phyloP scores from a whole-genome alignment of 2,113 vertebrate genomes.

The Dipodomys merriami region DNA sequence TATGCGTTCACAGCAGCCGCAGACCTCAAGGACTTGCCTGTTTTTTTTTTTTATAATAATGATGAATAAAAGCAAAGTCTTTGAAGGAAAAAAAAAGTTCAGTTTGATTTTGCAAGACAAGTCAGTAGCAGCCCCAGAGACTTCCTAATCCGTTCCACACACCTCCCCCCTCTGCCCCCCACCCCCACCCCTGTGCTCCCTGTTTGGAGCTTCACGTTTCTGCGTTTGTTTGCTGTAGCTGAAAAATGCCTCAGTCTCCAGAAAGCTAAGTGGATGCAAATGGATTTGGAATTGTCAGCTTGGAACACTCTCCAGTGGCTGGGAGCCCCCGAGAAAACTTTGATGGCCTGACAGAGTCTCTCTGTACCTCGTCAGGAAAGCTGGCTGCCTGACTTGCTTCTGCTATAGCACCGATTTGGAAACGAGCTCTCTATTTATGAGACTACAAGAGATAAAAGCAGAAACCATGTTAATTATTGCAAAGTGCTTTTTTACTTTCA shows the following conservation, averaged over 20 bases:
- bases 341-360: background rate
- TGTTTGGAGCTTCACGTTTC: background rate
- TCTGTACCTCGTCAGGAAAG: background rate
- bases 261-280: conserved; percentile 70
- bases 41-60: conserved; percentile 54
- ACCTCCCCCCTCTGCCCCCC: background rate
- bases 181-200: background rate
- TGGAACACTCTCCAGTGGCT: conserved; percentile 29
- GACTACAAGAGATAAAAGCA: conserved; percentile 58
- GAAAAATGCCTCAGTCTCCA: background rate
- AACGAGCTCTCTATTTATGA: background rate
- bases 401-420: background rate
- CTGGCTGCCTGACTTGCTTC: background rate
- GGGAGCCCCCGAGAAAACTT: background rate
- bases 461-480: conserved; percentile 58
- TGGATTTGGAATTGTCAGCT: conserved; percentile 57
- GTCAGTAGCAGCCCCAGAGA: conserved; percentile 53
- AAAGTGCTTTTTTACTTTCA: conserved; percentile 71
- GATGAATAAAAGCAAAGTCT: conserved; percentile 61
- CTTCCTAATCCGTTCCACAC: background rate
- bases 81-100: conserved; percentile 67
- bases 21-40: conserved; percentile 51
- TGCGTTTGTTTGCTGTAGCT: background rate
- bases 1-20: background rate
- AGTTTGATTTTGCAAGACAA: conserved; percentile 71